Conservation (phyloP, 2,113 vertebrate species). For the Romanogobio albipinnatus region DNA sequence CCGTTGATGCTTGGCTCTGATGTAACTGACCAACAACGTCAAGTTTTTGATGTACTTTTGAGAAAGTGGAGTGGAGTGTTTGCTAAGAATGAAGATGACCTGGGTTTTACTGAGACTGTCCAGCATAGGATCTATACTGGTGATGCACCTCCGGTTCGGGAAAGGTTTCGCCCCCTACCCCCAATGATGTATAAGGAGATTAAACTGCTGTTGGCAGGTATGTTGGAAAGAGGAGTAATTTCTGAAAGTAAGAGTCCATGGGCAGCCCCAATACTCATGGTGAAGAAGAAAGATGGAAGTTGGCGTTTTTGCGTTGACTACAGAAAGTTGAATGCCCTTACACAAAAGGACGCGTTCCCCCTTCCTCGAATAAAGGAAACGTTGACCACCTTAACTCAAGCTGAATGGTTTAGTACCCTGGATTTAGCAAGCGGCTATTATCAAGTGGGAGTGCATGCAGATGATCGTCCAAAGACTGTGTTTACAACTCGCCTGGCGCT, state of each 20-base stretch:
- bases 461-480: too few species aligned
- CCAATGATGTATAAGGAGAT: background rate
- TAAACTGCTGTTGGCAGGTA: background rate
- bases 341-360: too few species aligned
- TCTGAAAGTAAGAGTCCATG: background rate
- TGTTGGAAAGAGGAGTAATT: background rate
- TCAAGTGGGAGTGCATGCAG: too few species aligned
- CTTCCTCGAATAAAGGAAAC: too few species aligned
- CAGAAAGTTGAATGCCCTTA: too few species aligned
- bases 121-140: background rate
- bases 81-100: background rate
- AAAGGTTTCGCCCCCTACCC: background rate
- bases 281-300: too few species aligned
- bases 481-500: too few species aligned
- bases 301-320: too few species aligned
- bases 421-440: too few species aligned
- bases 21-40: background rate
- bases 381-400: too few species aligned
- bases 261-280: too few species aligned
- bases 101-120: background rate
- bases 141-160: background rate
- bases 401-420: too few species aligned
- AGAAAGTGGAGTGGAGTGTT: background rate
- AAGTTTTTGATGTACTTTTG: background rate
- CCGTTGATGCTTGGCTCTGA: background rate